Evolutionary conservation across 2,797 vertebrate species (phyloP).

Genomic region (Falco concolor): DNA sequence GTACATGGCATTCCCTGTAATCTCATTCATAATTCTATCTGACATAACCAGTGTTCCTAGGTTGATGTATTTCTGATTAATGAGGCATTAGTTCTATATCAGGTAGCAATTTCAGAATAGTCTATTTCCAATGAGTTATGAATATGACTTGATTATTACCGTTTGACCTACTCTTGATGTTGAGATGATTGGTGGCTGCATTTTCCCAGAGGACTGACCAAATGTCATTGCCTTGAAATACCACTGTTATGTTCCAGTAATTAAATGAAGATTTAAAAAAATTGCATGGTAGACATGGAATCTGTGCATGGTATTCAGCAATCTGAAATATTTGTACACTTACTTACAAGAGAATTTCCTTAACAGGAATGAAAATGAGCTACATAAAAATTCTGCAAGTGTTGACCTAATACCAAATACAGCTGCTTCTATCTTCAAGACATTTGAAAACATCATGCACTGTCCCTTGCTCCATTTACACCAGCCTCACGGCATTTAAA

Average conservation of each 20-base stretch:
- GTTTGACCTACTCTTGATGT: constrained; percentile 31
- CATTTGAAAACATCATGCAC: background rate
- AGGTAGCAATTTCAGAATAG: constrained; percentile 45
- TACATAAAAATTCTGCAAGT: background rate
- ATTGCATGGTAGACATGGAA: background rate
- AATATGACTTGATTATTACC: constrained; percentile 41
- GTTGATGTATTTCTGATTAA: constrained; percentile 40
- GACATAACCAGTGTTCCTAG: background rate
- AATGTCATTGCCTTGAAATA: constrained; percentile 45
- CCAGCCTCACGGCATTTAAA: background rate
- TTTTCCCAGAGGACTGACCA: constrained; percentile 20
- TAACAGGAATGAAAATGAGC: background rate
- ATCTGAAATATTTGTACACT: background rate
- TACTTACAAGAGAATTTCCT: background rate
- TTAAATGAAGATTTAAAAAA: constrained; percentile 37
- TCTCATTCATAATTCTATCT: background rate
- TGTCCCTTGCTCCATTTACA: background rate
- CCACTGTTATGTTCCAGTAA: constrained; percentile 22
- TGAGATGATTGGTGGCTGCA: constrained; percentile 39
- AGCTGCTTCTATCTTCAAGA: background rate
- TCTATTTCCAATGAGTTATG: constrained; percentile 40
- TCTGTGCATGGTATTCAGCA: background rate
- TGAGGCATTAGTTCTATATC: constrained; percentile 51
- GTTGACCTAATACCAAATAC: background rate
- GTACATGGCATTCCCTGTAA: background rate